Base-by-base conservation (phyloP, 2,113 vertebrate genomes). In the Oryzias curvinotus region DNA sequence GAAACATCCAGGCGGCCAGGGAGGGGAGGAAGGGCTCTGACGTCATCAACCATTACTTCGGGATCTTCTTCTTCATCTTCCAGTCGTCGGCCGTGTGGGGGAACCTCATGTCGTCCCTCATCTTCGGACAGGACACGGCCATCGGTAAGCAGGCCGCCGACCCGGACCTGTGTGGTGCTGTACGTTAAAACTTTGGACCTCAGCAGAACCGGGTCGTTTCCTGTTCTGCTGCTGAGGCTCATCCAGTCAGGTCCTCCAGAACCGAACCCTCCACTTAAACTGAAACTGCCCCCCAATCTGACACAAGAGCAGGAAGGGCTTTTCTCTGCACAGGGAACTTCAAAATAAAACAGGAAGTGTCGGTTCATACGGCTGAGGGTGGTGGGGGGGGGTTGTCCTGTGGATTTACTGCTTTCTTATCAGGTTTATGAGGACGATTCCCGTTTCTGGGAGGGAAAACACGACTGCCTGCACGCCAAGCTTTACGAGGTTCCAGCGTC, bases 81-180 rank as follows among this genome's bases (percentile, higher is more conserved):
- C 97, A 98, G 87, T 96, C 95, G 0, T 93, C 96, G 0, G 94
- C 93, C 0, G 92, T 97, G 49, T 97, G 95, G 93, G 97, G 97
- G 59, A 98, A 98, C 89, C 92, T 99, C 70, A 94, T 98, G 81
- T 99, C 97, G 0, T 97, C 96, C 0, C 90, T 98, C 71, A 94
- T 98, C 71, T 91, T 99, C 2, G 88, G 91, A 41, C 94, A 95
- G 78, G 89, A 81, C 43, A 52, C 89, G 28, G 80, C 7, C 3
- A 84, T 89, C 86, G 92, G 97, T 98, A 93, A 65, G 80, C 17
- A 23, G 19, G 19, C 0, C 16, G 8, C 15, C 4, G 28, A 5
- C 28, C 28, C 5, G 7, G 28, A 7, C 7, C 28, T 30, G 28
- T 6, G 26, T 28, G 26, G 6, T 28, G 26, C 1, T 1, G 5